Percentiles rank a stretch among this genome's conserved stretches.
phyloP scores from a whole-genome alignment of 1,140 invertebrate species.

The Scaptomyza graminum region DNA sequence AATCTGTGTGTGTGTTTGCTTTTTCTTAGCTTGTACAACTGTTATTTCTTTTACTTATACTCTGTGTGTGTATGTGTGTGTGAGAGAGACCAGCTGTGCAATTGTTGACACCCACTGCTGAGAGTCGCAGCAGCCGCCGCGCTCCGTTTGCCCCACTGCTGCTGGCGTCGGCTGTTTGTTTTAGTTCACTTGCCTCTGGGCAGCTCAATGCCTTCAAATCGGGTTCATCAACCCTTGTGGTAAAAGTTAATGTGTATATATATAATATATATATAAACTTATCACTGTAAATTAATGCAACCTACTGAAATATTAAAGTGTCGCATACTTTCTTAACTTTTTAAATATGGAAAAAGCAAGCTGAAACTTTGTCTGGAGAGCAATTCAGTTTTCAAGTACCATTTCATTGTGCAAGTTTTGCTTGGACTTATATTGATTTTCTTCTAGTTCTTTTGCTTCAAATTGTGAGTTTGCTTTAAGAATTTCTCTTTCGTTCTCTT shows the following conservation, averaged over 20 bases:
- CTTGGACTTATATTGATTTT: slow-evolving; percentile 55
- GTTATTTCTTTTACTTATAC: slow-evolving; percentile 60
- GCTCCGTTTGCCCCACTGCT: slow-evolving; percentile 68
- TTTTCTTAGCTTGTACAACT: slow-evolving; percentile 54
- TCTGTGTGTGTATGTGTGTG: slow-evolving; percentile 34
- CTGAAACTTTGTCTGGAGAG: slow-evolving; percentile 3
- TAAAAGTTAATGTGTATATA: slow-evolving; percentile 12
- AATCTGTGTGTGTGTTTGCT: slow-evolving; percentile 36
- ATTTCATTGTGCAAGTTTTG: slow-evolving; percentile 54
- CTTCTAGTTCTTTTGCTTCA: slow-evolving; percentile 49
- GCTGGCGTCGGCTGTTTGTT: slow-evolving; percentile 46
- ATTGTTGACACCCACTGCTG: slow-evolving; percentile 73
- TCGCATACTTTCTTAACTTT: slow-evolving; percentile 35
- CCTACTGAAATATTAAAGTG: slow-evolving; percentile 37
- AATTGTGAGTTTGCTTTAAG: slow-evolving; percentile 46
- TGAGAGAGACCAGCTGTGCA: slow-evolving; percentile 66
- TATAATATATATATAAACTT: slow-evolving; percentile 24
- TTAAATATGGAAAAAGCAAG: neutral
- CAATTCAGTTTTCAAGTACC: slow-evolving; percentile 12
- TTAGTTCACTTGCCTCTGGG: slow-evolving; percentile 34
- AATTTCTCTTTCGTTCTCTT: slow-evolving; percentile 1
- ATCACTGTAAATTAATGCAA: slow-evolving; percentile 4
- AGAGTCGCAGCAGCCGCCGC: slow-evolving; percentile 56
- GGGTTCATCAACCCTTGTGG: slow-evolving; percentile 72
- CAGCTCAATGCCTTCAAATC: slow-evolving; percentile 43